phyloP scores from a whole-genome alignment of 2,888 invertebrate genomes.

The Tachystola acroxantha region DNA sequence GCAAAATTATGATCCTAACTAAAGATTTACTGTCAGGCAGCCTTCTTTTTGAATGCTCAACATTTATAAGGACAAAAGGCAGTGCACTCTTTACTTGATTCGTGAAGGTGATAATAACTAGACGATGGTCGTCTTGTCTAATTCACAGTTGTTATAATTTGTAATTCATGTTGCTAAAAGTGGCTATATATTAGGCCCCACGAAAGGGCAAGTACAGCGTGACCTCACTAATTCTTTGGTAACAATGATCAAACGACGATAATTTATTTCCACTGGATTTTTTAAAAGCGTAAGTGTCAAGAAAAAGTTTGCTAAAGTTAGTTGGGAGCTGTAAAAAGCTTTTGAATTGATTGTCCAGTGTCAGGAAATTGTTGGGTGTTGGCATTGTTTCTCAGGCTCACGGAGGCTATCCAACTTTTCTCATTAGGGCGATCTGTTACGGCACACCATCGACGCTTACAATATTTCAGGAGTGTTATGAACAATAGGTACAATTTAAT shows the following conservation, averaged over 20 bases:
- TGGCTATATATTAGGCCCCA: too few species aligned
- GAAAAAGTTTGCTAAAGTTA: conserved; percentile 44
- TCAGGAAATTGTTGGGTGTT: conserved; percentile 62
- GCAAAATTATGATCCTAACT: too few species aligned
- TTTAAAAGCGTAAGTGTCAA: conserved; percentile 36
- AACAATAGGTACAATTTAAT: conserved; percentile 25
- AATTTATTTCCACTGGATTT: conserved; percentile 40
- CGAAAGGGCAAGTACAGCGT: conserved; percentile 1
- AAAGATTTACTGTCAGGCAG: too few species aligned
- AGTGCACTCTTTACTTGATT: too few species aligned
- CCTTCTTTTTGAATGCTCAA: too few species aligned
- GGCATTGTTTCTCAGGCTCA: conserved; percentile 59
- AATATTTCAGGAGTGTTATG: conserved; percentile 35
- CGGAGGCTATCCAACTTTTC: conserved; percentile 66
- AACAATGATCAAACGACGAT: conserved; percentile 18
- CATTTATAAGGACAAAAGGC: too few species aligned
- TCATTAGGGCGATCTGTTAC: conserved; percentile 68
- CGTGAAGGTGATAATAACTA: too few species aligned
- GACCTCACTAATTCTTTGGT: conserved; percentile 4
- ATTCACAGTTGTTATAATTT: too few species aligned
- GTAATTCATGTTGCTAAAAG: too few species aligned
- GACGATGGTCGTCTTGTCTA: too few species aligned
- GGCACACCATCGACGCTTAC: conserved; percentile 46
- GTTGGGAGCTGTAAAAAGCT: conserved; percentile 50
- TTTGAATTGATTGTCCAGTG: conserved; percentile 69